Base-by-base conservation (phyloP, 2,888 invertebrate species). In the Drosophila testacea region DNA sequence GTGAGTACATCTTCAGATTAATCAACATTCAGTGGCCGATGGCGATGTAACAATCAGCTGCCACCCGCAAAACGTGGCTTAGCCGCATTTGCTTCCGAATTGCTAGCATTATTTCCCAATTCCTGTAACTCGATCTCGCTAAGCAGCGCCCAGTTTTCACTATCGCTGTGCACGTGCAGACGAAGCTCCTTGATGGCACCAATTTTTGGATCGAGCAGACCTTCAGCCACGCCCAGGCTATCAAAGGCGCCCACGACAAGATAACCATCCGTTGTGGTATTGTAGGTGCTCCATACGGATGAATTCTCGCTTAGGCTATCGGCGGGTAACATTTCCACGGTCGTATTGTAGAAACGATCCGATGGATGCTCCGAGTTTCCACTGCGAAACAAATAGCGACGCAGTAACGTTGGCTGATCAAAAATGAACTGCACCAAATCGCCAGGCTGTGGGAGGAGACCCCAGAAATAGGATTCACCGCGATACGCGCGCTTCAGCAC, bases 401-500 rank as follows among this genome's bases (percentile, higher is more conserved):
- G 92, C 57, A 89, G 56, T 6, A 75, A 32, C 50, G 79, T 90
- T 22, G 98, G 97, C 57, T 95, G 94, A 51, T 94, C 93, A 91
- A 98, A 98, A 91, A 95, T 95, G 91, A 98, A 96, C 77, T 95
- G 94, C 22, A 98, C 93, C 62, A 95, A 93, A 91, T 98, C 97
- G 2, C 96, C 97, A 9, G 95, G 95, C 85, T 95, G 96, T 0
- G 98, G 98, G 42, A 96, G 93, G 9, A 96, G 92, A 0, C 97
- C 98, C 98, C 98, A 98, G 92, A 98, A 99, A 91, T 96, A 98
- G 0, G 96, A 95, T 76, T 96, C 95, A 0, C 99, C 98, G 22
- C 94, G 93, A 91, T 99, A 99, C 4, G 98, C 98, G 77, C 95
- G 94, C 70, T 94, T 94, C 22, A 98, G 91, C 0, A 96, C 95